Evolutionary conservation across 2,113 vertebrate genomes (phyloP), one percentile per base, ranked within the genome.

Genomic region (Spheniscus mendiculus): DNA sequence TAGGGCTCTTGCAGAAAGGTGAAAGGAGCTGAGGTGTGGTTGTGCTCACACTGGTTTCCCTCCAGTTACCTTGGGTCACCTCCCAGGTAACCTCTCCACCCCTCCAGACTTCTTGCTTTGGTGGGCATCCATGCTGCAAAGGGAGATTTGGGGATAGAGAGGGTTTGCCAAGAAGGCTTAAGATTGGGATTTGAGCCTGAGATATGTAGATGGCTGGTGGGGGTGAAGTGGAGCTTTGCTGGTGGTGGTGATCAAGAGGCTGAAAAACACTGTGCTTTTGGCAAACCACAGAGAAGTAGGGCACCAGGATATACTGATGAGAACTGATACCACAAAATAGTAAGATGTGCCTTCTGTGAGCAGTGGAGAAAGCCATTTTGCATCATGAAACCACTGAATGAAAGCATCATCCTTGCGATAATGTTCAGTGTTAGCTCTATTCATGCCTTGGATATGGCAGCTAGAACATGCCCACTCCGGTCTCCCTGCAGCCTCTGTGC

Each of bases 211-310:
- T 3, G 49, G 13, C 32, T 59, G 26, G 26, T 36, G 27, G 18
- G 52, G 16, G 12, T 30, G n/a, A 58, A 34, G 32, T 9, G 36
- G 12, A 45, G 15, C 10, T 42, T 34, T 52, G 16, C 21, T 59
- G 15, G 34, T 53, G 20, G 12, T 22, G 29, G 22, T 17, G 74
- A 27, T 22, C n/a, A 34, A 52, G 56, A 72, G 23, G 18, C 3
- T 65, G 42, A 73, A 69, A 89, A 38, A 1, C 0, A 4, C 3
- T 0, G 0, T 29, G 19, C 0, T 78, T 82, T 66, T 66, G 42
- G 61, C 30, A 89, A 69, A 50, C 8, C 38, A 0, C 26, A 45
- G 69, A 30, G 63, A 50, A 66, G 9, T 0, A 12, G 3, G 42
- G 25, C 47, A 50, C 4, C 52, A 52, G 84, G 23, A 61, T 27